phyloP scores from a whole-genome alignment of 2,113 vertebrate species.

The Nibea coibor region DNA sequence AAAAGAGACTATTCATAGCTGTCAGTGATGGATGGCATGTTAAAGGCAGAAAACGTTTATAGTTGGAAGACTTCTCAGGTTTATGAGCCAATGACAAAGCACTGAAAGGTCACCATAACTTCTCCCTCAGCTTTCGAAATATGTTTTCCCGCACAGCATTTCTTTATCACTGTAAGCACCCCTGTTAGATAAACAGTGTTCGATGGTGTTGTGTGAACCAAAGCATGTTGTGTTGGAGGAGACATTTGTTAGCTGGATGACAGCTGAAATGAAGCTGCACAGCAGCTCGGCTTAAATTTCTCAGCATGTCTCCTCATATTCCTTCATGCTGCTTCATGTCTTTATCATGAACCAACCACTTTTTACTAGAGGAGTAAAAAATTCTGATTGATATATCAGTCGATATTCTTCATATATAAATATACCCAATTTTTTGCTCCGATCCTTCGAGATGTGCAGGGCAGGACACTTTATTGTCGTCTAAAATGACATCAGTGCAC shows the following conservation, averaged over 20 bases:
- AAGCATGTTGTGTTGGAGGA: not conserved
- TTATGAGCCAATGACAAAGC: slow-evolving; percentile 41
- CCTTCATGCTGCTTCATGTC: not conserved
- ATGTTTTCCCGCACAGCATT: not conserved
- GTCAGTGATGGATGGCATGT: slow-evolving; percentile 25
- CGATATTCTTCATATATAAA: no score
- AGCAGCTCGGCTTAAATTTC: no score
- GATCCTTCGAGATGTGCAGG: no score
- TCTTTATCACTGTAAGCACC: not conserved
- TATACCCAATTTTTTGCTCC: no score
- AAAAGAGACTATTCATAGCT: not conserved
- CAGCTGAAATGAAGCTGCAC: not conserved
- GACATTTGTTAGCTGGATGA: not conserved
- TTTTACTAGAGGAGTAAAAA: no score
- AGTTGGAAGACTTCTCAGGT: slow-evolving; percentile 12
- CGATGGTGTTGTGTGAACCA: not conserved
- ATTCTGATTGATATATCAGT: no score
- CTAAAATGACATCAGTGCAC: no score
- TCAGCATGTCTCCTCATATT: not conserved
- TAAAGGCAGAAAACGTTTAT: slow-evolving; percentile 29
- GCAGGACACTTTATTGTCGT: no score
- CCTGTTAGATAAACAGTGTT: slow-evolving; percentile 1
- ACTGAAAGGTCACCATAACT: slow-evolving; percentile 25
- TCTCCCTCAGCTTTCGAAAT: slow-evolving; percentile 6
- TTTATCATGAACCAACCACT: not conserved